Evolutionary conservation across 2,797 vertebrate genomes (phyloP).

Genomic region (Harpagifer antarcticus): DNA sequence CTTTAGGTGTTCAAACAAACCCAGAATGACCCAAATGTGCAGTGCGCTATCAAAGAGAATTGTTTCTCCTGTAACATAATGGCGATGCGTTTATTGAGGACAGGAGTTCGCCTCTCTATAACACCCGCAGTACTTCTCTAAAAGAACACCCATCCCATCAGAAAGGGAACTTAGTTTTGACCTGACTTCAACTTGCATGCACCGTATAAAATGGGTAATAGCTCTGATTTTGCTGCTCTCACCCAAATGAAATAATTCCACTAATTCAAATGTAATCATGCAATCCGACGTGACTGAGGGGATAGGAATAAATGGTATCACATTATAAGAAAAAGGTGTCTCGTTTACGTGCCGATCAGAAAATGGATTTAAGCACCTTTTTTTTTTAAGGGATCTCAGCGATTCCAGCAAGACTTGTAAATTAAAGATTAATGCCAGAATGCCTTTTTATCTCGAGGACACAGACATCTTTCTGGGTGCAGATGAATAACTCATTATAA

Average conservation of each 20-base stretch:
- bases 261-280: conserved; percentile 19
- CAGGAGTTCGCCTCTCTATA: neutral
- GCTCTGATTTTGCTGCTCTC: conserved; percentile 3
- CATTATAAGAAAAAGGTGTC: conserved; percentile 29
- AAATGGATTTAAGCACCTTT: conserved; percentile 32
- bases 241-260: conserved; percentile 1
- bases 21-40: conserved; percentile 19
- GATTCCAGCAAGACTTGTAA: conserved; percentile 38
- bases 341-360: conserved; percentile 39
- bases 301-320: conserved; percentile 30
- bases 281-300: conserved; percentile 12
- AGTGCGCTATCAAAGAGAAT: conserved; percentile 17
- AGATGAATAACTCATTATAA: conserved; percentile 38
- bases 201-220: conserved; percentile 17
- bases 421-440: conserved; percentile 50
- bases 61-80: conserved; percentile 16
- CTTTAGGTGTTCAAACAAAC: conserved; percentile 34
- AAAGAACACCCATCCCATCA: conserved; percentile 2
- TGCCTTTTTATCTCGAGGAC: conserved; percentile 45
- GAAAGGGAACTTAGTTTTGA: conserved; percentile 9
- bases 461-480: conserved; percentile 17
- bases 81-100: neutral
- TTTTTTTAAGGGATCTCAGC: conserved; percentile 32
- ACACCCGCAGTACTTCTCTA: conserved; percentile 1
- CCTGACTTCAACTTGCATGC: conserved; percentile 10